phyloP scores from a whole-genome alignment of 2,888 invertebrate genomes.

The Zhengitettix transpicula region DNA sequence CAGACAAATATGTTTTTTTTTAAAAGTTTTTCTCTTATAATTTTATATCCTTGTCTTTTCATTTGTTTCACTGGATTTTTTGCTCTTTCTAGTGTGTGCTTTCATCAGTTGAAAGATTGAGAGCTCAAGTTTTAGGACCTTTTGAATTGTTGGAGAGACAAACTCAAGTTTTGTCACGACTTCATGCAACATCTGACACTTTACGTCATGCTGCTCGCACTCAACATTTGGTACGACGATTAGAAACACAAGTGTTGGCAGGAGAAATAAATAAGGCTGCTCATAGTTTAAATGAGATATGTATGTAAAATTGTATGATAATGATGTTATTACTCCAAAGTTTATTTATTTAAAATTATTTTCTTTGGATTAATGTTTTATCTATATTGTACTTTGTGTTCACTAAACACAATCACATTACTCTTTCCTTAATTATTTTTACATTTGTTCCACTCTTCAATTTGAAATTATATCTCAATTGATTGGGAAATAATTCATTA shows the following conservation, averaged over 20 bases:
- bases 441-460: no score
- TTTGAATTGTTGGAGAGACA: constrained; percentile 67
- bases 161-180: constrained; percentile 59
- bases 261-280: constrained; percentile 68
- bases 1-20: constrained; percentile 46
- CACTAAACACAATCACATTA: no score
- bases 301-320: constrained; percentile 23
- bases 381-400: no score
- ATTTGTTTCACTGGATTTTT: not conserved
- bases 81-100: constrained; percentile 34
- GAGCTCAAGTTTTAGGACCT: constrained; percentile 44
- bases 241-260: constrained; percentile 40
- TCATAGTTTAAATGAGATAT: constrained; percentile 63
- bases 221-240: constrained; percentile 57
- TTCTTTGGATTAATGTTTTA: constrained; percentile 2
- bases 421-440: no score
- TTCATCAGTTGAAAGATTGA: constrained; percentile 55
- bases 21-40: not conserved
- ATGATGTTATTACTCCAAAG: not conserved
- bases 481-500: no score
- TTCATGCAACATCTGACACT: constrained; percentile 77
- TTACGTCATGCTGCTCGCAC: constrained; percentile 69
- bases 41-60: not conserved
- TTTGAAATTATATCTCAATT: no score
- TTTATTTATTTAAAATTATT: not conserved